These are phyloP conservation scores for Coenonympha arcania DNA, from an alignment of 2,888 invertebrate genomes.

Conservation along the genomic window DNA sequence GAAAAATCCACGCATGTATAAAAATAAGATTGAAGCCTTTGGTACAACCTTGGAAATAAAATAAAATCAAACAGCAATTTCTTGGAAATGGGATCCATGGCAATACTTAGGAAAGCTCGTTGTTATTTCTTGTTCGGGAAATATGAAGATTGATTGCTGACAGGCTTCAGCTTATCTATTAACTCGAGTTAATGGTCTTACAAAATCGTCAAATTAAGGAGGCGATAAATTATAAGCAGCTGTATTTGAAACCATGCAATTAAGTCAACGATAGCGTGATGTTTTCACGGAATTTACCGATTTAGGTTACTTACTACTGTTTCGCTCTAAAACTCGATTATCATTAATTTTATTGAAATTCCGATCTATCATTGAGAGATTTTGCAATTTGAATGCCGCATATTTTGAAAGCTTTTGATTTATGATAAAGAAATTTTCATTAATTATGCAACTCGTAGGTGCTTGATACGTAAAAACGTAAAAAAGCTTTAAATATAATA, in stretches of 20 bases:
- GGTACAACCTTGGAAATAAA: conserved; percentile 16
- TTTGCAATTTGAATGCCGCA: no score
- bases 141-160: conserved; percentile 59
- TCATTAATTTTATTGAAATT: no score
- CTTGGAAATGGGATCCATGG: conserved; percentile 46
- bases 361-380: no score
- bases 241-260: conserved; percentile 21
- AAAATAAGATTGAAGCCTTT: background rate
- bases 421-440: no score
- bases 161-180: conserved; percentile 31
- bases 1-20: no score
- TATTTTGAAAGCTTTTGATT: no score
- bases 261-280: conserved; percentile 20
- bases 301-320: no score
- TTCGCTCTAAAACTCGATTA: no score
- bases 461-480: no score
- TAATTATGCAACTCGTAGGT: no score
- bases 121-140: conserved; percentile 52
- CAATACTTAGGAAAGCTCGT: conserved; percentile 55
- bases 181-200: conserved; percentile 28
- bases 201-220: conserved; percentile 28
- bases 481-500: no score
- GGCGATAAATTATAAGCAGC: conserved; percentile 23
- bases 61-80: no score
- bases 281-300: conserved; percentile 9